Percentiles rank a stretch among this genome's conserved stretches.
Evolutionary conservation across 1,140 invertebrate genomes (phyloP).

Genomic region (Frieseomelitta varia): DNA sequence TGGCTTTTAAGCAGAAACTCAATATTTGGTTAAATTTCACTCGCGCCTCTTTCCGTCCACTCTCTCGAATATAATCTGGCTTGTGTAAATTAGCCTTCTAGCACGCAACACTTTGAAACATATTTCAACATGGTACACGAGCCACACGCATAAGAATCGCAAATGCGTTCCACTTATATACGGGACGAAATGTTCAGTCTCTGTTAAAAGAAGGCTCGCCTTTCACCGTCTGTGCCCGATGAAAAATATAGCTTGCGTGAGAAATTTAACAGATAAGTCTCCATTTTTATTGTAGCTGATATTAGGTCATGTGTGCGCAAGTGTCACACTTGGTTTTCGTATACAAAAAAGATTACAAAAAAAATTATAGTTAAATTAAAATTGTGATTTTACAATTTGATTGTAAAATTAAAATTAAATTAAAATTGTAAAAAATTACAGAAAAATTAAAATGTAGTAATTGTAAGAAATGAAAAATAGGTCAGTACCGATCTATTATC

Average conservation of each 20-base stretch:
- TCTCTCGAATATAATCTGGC: conserved; percentile 35
- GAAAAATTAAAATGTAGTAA: no score
- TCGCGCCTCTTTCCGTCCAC: neutral
- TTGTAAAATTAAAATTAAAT: no score
- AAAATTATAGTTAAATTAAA: no score
- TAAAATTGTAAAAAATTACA: no score
- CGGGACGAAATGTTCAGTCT: neutral
- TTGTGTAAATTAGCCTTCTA: conserved; percentile 23
- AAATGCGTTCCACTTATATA: conserved; percentile 23
- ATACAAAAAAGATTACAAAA: no score
- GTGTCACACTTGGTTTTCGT: no score
- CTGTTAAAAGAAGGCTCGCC: neutral
- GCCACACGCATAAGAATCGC: neutral
- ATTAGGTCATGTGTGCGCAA: no score
- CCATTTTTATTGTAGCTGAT: no score
- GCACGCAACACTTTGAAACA: conserved; percentile 14
- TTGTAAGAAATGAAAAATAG: no score
- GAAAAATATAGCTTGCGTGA: neutral
- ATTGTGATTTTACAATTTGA: no score
- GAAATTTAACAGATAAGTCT: no score
- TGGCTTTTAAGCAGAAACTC: conserved; percentile 43
- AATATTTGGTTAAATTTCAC: conserved; percentile 31
- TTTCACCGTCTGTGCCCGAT: neutral
- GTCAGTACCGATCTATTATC: no score
- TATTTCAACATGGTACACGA: neutral